Percentiles rank a stretch among this genome's conserved stretches.
phyloP scores from a whole-genome alignment of 1,140 invertebrate genomes.

The Drosophila santomea region DNA sequence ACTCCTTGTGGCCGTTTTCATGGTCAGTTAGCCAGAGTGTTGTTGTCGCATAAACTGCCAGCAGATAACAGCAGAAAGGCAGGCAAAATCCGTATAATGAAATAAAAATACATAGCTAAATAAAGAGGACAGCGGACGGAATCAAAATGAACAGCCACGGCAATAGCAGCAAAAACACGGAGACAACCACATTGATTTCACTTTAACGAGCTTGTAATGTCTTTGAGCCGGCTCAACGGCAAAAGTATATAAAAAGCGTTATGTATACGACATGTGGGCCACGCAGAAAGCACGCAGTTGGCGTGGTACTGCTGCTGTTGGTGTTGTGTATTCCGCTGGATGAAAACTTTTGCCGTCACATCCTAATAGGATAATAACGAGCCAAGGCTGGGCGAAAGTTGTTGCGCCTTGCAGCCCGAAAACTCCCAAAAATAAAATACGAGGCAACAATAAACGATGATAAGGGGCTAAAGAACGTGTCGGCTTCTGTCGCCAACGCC shows the following conservation, averaged over 20 bases:
- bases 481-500: conserved; percentile 36
- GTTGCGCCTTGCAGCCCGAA: conserved; percentile 70
- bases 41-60: conserved; percentile 63
- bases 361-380: conserved; percentile 82
- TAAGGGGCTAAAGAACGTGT: conserved; percentile 79
- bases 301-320: conserved; percentile 1
- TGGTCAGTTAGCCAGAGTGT: conserved; percentile 61
- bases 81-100: conserved; percentile 77
- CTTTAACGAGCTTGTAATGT: conserved; percentile 82
- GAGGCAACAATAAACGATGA: conserved; percentile 77
- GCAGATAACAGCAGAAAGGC: conserved; percentile 78
- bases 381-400: conserved; percentile 73
- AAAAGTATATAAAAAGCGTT: conserved; percentile 78
- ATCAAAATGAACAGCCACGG: conserved; percentile 52
- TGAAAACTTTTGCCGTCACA: conserved; percentile 77
- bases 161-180: conserved; percentile 27
- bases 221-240: conserved; percentile 66
- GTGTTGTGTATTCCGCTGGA: conserved; percentile 35
- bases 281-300: conserved; percentile 13
- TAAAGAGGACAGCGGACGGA: conserved; percentile 49
- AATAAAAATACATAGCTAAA: conserved; percentile 80
- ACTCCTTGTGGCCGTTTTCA: conserved; percentile 67
- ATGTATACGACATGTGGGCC: conserved; percentile 76
- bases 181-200: conserved; percentile 78
- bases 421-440: conserved; percentile 57